Base-by-base conservation (phyloP, 2,113 vertebrate genomes). In the Naja naja region DNA sequence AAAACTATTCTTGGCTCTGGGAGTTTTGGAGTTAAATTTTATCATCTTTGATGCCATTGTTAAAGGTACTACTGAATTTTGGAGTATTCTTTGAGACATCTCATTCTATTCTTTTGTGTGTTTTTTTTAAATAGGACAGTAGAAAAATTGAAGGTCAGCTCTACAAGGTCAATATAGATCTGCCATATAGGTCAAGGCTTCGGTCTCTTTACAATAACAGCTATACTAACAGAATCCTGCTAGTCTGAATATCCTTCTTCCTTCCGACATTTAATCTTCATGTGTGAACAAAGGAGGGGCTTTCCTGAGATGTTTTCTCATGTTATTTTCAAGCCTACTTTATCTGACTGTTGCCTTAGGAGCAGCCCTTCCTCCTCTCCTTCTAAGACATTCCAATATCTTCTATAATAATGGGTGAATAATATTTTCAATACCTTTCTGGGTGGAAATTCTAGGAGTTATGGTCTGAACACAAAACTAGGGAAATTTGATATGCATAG, bases 41-140 rank as follows among this genome's bases (percentile, higher is more conserved):
- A 93, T 55, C 49, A 56, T 91, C 94, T 91, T 87, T 94, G n/a
- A 86, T 34, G 16, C 3, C 27, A 0, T 3, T 49, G 27, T 54
- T 23, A 30, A 60, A 0, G 0, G 1, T 39, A 43, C 89, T 64
- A 12, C 86, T 8, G 8, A 93, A 34, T 18, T 47, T 25, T 56
- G 23, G 1, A 34, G 5, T 23, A 34, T 4, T 47, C 25, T 43
- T 25, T 56, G 34, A 2, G 39, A 3, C 20, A 23, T 4, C 90
- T 5, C 2, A 43, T 93, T 95, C 91, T 74, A 25, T 64, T 89
- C 27, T 85, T 94, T 58, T 87, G 10, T 22, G 88, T 5, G 10
- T 47, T 53, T 39, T 95, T 95, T 60, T 91, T n/a, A 45, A 91
- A 87, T 43, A 43, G 43, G 60, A 49, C 30, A 27, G n/a, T n/a